These are phyloP conservation scores for Ascidia mentula DNA, from an alignment of 23 tunicate species.

Conservation along the genomic window DNA sequence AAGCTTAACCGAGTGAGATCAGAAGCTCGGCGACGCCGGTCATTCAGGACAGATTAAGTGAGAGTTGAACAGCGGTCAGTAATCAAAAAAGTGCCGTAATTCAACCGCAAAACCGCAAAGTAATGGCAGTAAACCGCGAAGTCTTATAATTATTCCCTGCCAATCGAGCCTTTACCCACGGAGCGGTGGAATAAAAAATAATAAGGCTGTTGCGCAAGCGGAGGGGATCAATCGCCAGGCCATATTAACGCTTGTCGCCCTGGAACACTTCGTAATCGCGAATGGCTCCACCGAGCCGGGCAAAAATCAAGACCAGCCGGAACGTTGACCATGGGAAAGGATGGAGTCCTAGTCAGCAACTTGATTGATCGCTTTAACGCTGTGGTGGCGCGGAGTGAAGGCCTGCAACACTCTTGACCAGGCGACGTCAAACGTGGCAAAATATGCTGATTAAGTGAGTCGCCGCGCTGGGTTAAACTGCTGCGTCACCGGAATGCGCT, in stretches of 20 bases:
- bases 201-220: background rate
- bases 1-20: too few species aligned
- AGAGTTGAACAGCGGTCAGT: too few species aligned
- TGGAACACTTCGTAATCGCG: background rate
- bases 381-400: background rate
- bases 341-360: background rate
- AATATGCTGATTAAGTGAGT: background rate
- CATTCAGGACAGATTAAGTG: too few species aligned
- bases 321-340: constrained; percentile 7
- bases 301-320: background rate
- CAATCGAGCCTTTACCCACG: too few species aligned
- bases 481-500: background rate
- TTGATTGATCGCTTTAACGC: background rate
- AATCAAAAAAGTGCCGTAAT: too few species aligned
- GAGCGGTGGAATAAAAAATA: too few species aligned
- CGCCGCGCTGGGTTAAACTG: background rate
- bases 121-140: too few species aligned
- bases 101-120: too few species aligned
- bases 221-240: background rate
- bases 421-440: background rate
- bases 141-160: too few species aligned
- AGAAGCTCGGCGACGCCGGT: too few species aligned
- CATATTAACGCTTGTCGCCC: background rate
- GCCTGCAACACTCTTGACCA: background rate
- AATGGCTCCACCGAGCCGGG: background rate